A percentile compares a stretch with the other conserved stretches of the same genome.
Conservation (phyloP, 2,113 vertebrate genomes). For the Porphyrio hochstetteri region DNA sequence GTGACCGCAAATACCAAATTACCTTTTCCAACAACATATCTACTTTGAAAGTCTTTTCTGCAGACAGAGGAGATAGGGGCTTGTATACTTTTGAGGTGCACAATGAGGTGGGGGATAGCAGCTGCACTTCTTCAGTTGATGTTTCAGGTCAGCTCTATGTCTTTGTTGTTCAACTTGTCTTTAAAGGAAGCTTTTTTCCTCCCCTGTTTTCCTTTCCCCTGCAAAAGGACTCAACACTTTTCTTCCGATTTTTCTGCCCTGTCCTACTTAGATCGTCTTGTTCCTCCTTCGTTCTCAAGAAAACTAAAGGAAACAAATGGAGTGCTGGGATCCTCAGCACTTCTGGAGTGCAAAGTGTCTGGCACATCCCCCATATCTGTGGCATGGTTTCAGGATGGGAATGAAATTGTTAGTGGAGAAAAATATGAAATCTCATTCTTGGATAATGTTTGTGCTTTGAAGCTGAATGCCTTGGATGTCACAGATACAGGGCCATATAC, state of each 20-base stretch:
- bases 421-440: slow-evolving; percentile 87
- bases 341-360: slow-evolving; percentile 92
- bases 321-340: slow-evolving; percentile 78
- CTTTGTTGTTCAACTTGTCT: background rate
- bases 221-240: background rate
- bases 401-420: slow-evolving; percentile 87
- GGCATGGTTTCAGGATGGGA: slow-evolving; percentile 89
- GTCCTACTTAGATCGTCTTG: slow-evolving; percentile 85
- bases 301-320: slow-evolving; percentile 87
- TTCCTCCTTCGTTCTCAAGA: slow-evolving; percentile 90
- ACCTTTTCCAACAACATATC: slow-evolving; percentile 87
- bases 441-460: slow-evolving; percentile 90
- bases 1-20: slow-evolving; percentile 91
- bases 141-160: slow-evolving; percentile 85
- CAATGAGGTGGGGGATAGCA: slow-evolving; percentile 95
- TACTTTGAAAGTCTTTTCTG: slow-evolving; percentile 88
- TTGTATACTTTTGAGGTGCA: slow-evolving; percentile 92
- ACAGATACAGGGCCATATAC: slow-evolving; percentile 87
- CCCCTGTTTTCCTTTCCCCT: background rate
- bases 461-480: slow-evolving; percentile 82
- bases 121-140: slow-evolving; percentile 88
- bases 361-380: slow-evolving; percentile 91
- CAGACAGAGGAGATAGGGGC: slow-evolving; percentile 87
- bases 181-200: background rate
- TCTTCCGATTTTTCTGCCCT: slow-evolving; percentile 37